phyloP scores from a whole-genome alignment of 1,140 invertebrate species.

The Drepana arcuata region DNA sequence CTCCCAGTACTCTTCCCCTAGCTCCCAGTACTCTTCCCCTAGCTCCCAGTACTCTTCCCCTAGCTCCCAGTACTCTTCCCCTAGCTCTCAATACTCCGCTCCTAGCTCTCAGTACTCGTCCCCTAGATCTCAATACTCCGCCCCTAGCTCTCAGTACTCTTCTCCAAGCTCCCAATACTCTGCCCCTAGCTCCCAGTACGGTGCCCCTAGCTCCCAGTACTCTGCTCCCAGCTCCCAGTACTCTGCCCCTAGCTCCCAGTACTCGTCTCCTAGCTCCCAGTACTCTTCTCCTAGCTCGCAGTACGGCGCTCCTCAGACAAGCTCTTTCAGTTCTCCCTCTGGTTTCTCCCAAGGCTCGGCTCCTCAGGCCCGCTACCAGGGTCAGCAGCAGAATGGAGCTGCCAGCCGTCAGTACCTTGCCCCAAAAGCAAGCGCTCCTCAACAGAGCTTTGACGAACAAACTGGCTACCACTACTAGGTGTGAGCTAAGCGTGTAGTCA shows the following conservation, averaged over 20 bases:
- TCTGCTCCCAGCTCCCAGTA: slow-evolving; percentile 7
- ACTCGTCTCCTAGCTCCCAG: slow-evolving; percentile 16
- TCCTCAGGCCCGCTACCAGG: not conserved
- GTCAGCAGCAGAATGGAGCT: slow-evolving; percentile 6
- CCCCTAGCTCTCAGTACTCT: too few species aligned
- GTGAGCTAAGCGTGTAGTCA: too few species aligned
- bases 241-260: slow-evolving; percentile 16
- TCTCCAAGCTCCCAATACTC: slow-evolving; percentile 9
- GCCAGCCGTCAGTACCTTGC: slow-evolving; percentile 48
- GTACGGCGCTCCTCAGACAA: slow-evolving; percentile 15
- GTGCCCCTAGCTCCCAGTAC: slow-evolving; percentile 8
- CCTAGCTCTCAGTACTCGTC: too few species aligned
- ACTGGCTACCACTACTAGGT: slow-evolving; percentile 53
- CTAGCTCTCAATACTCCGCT: too few species aligned
- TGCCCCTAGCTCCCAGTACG: slow-evolving; percentile 20
- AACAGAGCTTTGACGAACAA: slow-evolving; percentile 52
- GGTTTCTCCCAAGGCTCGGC: not conserved
- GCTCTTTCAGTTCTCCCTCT: not conserved
- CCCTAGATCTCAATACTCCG: too few species aligned
- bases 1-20: too few species aligned
- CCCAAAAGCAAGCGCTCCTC: slow-evolving; percentile 33
- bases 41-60: too few species aligned
- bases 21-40: too few species aligned
- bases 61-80: too few species aligned
- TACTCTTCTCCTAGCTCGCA: slow-evolving; percentile 13